Evolutionary conservation across 2,113 vertebrate species (phyloP), one percentile per base, ranked within the genome.

Genomic region (Litocranius walleri): DNA sequence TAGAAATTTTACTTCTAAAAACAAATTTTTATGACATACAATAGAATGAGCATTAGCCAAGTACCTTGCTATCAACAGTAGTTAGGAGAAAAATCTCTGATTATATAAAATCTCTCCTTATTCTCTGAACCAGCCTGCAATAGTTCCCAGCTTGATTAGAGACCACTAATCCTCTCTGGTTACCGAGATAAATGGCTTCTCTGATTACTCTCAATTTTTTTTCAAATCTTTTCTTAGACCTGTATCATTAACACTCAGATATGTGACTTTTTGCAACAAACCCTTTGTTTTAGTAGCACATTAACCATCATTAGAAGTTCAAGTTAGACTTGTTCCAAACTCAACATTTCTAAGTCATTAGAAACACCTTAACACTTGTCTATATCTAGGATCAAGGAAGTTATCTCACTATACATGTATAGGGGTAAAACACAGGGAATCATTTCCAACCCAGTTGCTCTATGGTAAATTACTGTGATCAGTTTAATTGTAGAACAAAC

Each of bases 101-200:
- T 80, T 82, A 30, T 27, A 23, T 77, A 27, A 89, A 29, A 94
- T n/a, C 16, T 40, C 50, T 27, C 30, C 19, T 25, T 80, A 16
- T 15, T 74, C 45, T 84, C 40, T 25, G 84, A 95, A 61, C 43
- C 9, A 8, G 59, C 30, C 27, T 82, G 36, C 40, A 62, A 6
- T 43, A 56, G 59, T 50, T 52, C 36, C 56, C 23, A 57, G 23
- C 36, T 89, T 78, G 45, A 54, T 61, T 54, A 77, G 40, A 10
- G 23, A 61, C 50, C 17, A 1, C 7, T 30, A 5, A 21, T 81
- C 27, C n/a, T 91, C 43, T 1, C 5, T 57, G 17, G 40, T 45
- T 86, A 94, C 81, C 40, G 67, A 89, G 40, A 88, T 29, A 94
- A 96, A 77, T 52, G 59, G 33, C 40, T 98, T 85, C 80, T 94